Base-by-base conservation (phyloP, 2,888 invertebrate species). In the Cheilosia grossa region DNA sequence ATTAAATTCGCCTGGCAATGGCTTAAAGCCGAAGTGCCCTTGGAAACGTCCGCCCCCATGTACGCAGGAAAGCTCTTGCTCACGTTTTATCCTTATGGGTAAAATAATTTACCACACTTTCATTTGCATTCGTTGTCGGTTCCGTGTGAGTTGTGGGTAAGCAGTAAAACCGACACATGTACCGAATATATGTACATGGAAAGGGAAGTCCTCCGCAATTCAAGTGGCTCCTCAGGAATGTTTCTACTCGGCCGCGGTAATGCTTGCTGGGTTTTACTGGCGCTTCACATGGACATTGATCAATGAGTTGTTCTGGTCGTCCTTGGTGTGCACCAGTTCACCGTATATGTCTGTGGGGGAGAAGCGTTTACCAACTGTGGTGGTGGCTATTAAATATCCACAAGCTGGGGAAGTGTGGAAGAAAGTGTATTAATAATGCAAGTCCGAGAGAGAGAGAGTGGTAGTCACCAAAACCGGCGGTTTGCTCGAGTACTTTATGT, bases 1-100 rank as follows among this genome's bases (percentile, higher is more conserved):
- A 72, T 77, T 82, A 75, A 82, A 82, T 82, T 82, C 75, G 75
- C 81, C 75, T 82, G 64, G 44, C 49, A 58, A 70, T 64, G 24
- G 19, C 37, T 69, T 37, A 37, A 37, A 37, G 37, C 3, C 33
- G 33, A 13, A 37, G 10, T 37, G 33, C 3, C 37, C 0, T 13
- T 37, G 13, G 37, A 37, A 37, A 13, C 4, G 37, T 13, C 13
- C 37, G 40, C 37, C 37, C 37, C 13, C n/a, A 2, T 19, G 27
- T 13, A 47, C 40, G 13, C 13, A n/a, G 15, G 15, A 44, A 30
- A 1, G 30, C 47, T n/a, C 47, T 51, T 66, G 54, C 19, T 44
- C 54, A 67, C 67, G 42, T 69, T 33, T 47, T 69, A 69, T 56
- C 58, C 64, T 64, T 56, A 0, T 15, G 67, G 53, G 61, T 61